Base-by-base conservation (phyloP, 2,888 invertebrate species). In the Vandiemenella viatica region DNA sequence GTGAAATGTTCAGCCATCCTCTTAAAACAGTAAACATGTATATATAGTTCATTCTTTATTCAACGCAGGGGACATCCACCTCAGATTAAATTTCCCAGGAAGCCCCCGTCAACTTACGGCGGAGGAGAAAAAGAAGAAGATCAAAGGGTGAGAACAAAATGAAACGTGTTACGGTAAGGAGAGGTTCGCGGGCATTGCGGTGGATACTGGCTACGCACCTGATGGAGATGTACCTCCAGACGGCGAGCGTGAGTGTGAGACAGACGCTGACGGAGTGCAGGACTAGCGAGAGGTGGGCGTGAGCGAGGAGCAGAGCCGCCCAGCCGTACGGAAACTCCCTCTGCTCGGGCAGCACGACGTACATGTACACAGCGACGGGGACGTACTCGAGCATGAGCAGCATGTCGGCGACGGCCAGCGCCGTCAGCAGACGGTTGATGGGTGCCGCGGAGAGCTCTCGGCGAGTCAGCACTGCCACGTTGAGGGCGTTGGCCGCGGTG, bases 351-450 rank as follows among this genome's bases (percentile, higher is more conserved):
- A 53, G 45, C 41, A 58, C 75, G 51, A 88, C 75, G 60, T 83
- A 85, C 64, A 80, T 80, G 64, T 89, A 86, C 46, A 84, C 75
- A 2, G 85, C 82, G 64, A 86, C 92, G 0, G 93, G 92, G 55
- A 95, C 84, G 66, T 93, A 95, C 60, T 90, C 90, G 59, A 93
- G 72, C 83, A 95, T 93, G 16, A 93, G 92, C n/a, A 91, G 74
- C 23, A 95, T 75, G 64, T 95, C 95, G 15, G 93, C 89, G 7
- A 92, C 80, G 0, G 95, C 95, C 22, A 90, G 72, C 5, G 86
- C 88, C 0, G 90, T 90, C 37, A 95, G 76, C 51, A 95, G 90
- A 45, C 86, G 80, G 68, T 95, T 95, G 21, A 91, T 93, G 4
- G 93, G 83, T 50, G 89, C 88, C 54, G 77, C 72, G 17, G 65